phyloP scores from a whole-genome alignment of 2,797 vertebrate species.

The Hemibagrus guttatus region DNA sequence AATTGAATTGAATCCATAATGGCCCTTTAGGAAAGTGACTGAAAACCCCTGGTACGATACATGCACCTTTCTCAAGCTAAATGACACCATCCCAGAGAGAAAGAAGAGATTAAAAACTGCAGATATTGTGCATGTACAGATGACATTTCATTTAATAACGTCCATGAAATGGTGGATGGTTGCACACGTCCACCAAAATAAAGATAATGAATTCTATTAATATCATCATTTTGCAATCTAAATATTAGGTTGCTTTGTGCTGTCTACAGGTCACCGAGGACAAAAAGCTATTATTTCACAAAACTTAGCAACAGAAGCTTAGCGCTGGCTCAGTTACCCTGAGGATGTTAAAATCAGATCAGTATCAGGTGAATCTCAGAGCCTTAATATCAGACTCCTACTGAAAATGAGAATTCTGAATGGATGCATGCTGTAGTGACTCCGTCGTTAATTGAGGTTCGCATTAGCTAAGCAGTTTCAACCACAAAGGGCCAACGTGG shows the following conservation, averaged over 20 bases:
- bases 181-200: neutral
- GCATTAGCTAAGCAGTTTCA: neutral
- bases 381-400: neutral
- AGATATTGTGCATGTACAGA: neutral
- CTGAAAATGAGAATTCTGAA: neutral
- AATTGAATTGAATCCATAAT: too few species aligned
- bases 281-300: neutral
- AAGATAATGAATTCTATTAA: neutral
- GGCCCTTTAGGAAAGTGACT: neutral
- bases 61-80: neutral
- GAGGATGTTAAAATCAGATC: conserved; percentile 2
- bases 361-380: neutral
- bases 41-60: neutral
- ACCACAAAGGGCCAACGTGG: neutral
- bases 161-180: neutral
- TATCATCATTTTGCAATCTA: neutral
- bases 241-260: neutral
- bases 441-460: neutral
- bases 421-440: neutral
- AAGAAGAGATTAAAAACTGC: neutral
- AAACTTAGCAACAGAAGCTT: neutral
- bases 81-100: too few species aligned
- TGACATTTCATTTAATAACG: neutral
- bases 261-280: neutral
- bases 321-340: neutral